Conservation (phyloP, 2,113 vertebrate genomes). For the Genyomyrus donnyi region DNA sequence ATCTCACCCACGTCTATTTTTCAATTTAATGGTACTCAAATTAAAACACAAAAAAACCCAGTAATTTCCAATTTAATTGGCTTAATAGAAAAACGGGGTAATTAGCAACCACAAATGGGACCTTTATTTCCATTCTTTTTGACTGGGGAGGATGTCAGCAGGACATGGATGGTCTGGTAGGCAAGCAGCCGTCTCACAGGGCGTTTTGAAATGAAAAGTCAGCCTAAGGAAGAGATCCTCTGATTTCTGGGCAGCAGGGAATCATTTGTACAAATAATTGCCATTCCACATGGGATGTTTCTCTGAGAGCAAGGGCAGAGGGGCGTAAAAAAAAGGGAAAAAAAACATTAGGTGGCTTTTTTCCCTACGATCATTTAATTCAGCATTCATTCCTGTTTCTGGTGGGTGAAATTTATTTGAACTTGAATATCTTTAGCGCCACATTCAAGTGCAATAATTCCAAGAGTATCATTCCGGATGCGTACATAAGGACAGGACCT, state of each 20-base stretch:
- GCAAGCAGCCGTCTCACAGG: not conserved
- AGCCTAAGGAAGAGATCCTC: not conserved
- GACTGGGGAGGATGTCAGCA: not conserved
- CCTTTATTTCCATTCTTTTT: not conserved
- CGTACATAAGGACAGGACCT: constrained; percentile 42
- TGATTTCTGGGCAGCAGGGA: not conserved
- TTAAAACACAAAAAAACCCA: not conserved
- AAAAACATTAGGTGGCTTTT: not conserved
- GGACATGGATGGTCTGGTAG: not conserved
- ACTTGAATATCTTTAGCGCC: not conserved
- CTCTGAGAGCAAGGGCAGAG: not conserved
- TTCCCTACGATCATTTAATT: not conserved
- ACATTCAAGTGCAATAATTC: not conserved
- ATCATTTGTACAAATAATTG: constrained; percentile 16
- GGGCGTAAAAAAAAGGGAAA: not conserved
- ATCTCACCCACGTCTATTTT: not conserved
- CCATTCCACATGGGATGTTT: not conserved
- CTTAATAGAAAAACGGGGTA: not conserved
- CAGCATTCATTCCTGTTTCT: not conserved
- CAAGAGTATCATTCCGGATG: not conserved
- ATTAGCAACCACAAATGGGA: not conserved
- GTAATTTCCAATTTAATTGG: not conserved
- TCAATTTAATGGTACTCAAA: not conserved
- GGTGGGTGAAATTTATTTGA: not conserved
- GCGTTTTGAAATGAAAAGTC: not conserved